A percentile compares a stretch with the other conserved stretches of the same genome.
Evolutionary conservation across 2,888 invertebrate genomes (phyloP).

Genomic region (Xestia rhomboidea): DNA sequence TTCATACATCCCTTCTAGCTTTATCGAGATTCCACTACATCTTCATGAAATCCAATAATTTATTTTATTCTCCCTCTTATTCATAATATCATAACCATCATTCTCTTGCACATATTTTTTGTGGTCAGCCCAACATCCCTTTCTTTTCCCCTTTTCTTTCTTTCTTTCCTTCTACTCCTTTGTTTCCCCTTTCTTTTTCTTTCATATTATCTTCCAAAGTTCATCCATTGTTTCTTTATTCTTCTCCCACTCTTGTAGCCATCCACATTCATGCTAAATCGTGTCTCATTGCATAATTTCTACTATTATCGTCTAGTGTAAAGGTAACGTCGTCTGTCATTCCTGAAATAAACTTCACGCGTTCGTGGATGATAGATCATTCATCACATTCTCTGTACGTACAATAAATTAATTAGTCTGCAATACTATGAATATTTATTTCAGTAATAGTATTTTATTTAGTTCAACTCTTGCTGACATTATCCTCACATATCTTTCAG

Average conservation of each 20-base stretch:
- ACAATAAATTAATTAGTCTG: slow-evolving; percentile 36
- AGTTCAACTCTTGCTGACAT: neutral
- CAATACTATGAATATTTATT: slow-evolving; percentile 1
- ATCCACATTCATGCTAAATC: neutral
- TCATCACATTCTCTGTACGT: slow-evolving; percentile 29
- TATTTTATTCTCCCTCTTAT: neutral
- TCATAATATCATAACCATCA: neutral
- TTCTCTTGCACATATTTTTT: neutral
- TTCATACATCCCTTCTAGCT: neutral
- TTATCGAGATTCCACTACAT: neutral
- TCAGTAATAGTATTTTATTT: neutral
- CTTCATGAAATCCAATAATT: neutral
- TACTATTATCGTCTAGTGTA: slow-evolving; percentile 16
- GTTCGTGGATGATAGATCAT: slow-evolving; percentile 37
- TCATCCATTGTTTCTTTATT: neutral
- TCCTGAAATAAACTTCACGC: slow-evolving; percentile 43
- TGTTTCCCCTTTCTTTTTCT: neutral
- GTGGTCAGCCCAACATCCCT: neutral
- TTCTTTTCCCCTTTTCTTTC: no score
- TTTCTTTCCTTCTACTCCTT: neutral
- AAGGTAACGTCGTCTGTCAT: slow-evolving; percentile 40
- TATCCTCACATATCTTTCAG: neutral
- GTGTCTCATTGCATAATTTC: slow-evolving; percentile 6
- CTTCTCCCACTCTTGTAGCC: neutral
- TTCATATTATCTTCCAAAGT: neutral